A percentile compares a stretch with the other conserved stretches of the same genome.
Conservation (phyloP, 2,113 vertebrate genomes). For the Empidonax traillii region DNA sequence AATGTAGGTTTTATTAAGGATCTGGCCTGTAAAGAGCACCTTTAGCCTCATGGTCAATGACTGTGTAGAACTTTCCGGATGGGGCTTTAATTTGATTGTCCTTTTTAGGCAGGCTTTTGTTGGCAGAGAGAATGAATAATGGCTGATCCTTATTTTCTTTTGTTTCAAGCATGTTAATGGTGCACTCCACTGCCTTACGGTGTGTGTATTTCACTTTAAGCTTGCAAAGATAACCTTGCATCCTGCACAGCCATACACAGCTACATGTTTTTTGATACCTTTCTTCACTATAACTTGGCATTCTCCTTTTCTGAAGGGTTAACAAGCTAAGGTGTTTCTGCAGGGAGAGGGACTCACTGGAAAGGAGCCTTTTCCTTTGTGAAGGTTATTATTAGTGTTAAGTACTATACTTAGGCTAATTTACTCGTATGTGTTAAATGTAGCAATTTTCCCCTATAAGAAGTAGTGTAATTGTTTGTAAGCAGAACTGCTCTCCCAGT, state of each 20-base stretch:
- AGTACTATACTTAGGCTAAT: background rate
- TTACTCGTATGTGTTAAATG: background rate
- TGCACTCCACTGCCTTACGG: background rate
- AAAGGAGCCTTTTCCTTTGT: background rate
- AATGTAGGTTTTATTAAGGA: background rate
- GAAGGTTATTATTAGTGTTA: background rate
- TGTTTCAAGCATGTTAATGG: conserved; percentile 19
- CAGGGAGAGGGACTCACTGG: background rate
- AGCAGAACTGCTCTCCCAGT: background rate
- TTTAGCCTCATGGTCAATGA: background rate
- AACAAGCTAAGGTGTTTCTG: background rate
- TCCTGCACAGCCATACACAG: background rate
- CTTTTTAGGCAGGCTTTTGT: background rate
- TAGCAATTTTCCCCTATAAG: background rate
- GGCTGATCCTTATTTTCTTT: background rate
- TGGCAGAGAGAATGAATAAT: background rate
- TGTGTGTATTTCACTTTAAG: background rate
- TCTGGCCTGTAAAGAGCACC: background rate
- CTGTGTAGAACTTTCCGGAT: background rate
- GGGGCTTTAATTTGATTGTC: background rate
- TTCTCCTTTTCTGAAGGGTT: background rate
- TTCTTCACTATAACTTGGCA: background rate
- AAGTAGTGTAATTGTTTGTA: background rate
- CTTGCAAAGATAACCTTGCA: background rate
- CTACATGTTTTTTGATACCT: background rate